Base-by-base conservation (phyloP, 2,888 invertebrate species). In the Hymenopus coronatus region DNA sequence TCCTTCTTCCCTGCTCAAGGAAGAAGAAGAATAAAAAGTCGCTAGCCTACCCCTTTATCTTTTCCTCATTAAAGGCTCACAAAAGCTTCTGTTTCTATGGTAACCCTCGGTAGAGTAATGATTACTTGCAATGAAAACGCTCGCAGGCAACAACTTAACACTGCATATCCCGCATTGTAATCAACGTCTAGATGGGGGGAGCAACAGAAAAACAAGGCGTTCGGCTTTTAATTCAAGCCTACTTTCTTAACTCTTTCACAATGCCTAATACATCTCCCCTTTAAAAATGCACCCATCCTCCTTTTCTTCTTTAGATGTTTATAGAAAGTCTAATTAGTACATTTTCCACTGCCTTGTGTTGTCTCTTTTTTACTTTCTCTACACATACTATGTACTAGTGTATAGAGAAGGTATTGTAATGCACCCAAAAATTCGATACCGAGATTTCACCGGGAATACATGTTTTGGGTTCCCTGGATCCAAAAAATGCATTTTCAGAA, bases 11-110 rank as follows among this genome's bases (percentile, higher is more conserved):
- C 33, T 87, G 20, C 40, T 81, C 82, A 82, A 87, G 28, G 40
- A 25, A 81, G 70, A 27, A 70, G 70, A 87, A 84, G 33, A 33
- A 84, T 30, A 84, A 86, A 86, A 86, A 81, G 30, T 25, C 30
- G 40, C 30, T 25, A 14, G 82, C 82, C 40, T 82, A 70, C 81
- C 82, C 87, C 87, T 82, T 87, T 82, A 87, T 87, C 88, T 87
- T 88, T 85, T 89, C 90, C 90, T 89, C 88, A 90, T 90, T 90
- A 90, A 89, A 89, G 84, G 90, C 88, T 90, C 88, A 90, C 90
- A 88, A 88, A 90, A 88, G 88, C 87, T 70, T 88, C 84, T 88
- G 54, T 88, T 85, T 88, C 88, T 88, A 88, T 88, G 40, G 85
- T 40, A 85, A 88, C 88, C 84, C 70, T 84, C 83, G 28, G 54